A percentile compares a stretch with the other conserved stretches of the same genome.
These are phyloP conservation scores for Pterostichus madidus DNA, from an alignment of 2,888 invertebrate species.

Conservation along the genomic window DNA sequence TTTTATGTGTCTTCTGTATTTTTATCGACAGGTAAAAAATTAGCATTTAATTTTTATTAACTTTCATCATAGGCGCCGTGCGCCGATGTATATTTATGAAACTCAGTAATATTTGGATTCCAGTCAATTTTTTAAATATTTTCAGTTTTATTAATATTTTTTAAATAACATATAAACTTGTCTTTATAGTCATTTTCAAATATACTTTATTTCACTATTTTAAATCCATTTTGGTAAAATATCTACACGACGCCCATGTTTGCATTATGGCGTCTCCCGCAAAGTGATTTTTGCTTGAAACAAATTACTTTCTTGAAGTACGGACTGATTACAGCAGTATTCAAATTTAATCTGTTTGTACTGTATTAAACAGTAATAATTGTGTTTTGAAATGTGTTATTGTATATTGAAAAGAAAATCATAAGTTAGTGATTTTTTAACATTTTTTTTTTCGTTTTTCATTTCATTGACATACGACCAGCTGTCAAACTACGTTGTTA, in stretches of 20 bases:
- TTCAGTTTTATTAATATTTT: too few relatives aligned
- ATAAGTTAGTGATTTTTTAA: constrained; percentile 45
- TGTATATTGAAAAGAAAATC: background rate
- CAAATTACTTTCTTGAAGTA: background rate
- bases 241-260: constrained; percentile 8
- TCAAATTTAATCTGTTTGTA: background rate
- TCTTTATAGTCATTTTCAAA: too few relatives aligned
- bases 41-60: too few relatives aligned
- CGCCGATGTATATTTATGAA: too few relatives aligned
- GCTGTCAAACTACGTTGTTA: constrained; percentile 65
- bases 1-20: too few relatives aligned
- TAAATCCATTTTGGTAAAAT: background rate
- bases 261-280: constrained; percentile 59
- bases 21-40: too few relatives aligned
- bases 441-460: constrained; percentile 28
- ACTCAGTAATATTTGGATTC: too few relatives aligned
- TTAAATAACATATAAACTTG: too few relatives aligned
- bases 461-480: constrained; percentile 60
- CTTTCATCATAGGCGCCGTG: too few relatives aligned
- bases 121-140: too few relatives aligned
- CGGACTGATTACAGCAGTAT: background rate
- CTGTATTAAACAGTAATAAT: background rate
- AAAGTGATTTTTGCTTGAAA: constrained; percentile 28
- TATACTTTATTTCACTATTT: background rate
- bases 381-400: background rate